Evolutionary conservation across 2,113 vertebrate genomes (phyloP).

Genomic region (Entelurus aequoreus): DNA sequence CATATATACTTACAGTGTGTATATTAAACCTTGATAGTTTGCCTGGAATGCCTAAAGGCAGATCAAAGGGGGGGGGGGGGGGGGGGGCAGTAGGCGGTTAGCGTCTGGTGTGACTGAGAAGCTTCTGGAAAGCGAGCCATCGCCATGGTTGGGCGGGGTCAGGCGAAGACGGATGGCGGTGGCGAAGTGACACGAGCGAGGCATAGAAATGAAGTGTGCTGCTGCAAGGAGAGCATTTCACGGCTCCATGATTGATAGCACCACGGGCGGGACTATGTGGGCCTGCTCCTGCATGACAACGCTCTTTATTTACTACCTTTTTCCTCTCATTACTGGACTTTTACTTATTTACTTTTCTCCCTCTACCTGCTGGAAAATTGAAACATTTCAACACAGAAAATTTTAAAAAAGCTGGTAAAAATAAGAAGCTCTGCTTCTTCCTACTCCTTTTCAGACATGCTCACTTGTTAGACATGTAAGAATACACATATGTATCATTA

Average conservation of each 20-base stretch:
- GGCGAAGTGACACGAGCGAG: conserved; percentile 45
- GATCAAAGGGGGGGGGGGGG: not conserved
- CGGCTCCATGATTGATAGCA: conserved; percentile 51
- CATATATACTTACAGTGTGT: too few relatives aligned
- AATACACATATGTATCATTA: too few relatives aligned
- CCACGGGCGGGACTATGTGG: conserved; percentile 13
- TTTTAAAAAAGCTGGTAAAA: too few relatives aligned
- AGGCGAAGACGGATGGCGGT: conserved; percentile 43
- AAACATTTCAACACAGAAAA: too few relatives aligned
- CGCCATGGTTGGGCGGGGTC: conserved; percentile 27
- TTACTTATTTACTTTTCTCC: too few relatives aligned
- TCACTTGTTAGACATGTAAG: too few relatives aligned
- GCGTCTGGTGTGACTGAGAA: not conserved
- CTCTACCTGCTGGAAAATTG: too few relatives aligned
- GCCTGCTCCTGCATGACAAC: not conserved
- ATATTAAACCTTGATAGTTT: too few relatives aligned
- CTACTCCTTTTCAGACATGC: too few relatives aligned
- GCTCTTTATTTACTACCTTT: too few relatives aligned
- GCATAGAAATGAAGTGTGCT: conserved; percentile 42
- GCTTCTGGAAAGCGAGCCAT: conserved; percentile 23
- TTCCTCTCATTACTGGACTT: too few relatives aligned
- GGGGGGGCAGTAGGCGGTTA: not conserved
- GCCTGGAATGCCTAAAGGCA: not conserved
- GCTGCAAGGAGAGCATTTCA: conserved; percentile 39
- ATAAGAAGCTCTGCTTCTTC: too few relatives aligned